Conservation (phyloP, 1,140 invertebrate species). For the Riptortus pedestris region DNA sequence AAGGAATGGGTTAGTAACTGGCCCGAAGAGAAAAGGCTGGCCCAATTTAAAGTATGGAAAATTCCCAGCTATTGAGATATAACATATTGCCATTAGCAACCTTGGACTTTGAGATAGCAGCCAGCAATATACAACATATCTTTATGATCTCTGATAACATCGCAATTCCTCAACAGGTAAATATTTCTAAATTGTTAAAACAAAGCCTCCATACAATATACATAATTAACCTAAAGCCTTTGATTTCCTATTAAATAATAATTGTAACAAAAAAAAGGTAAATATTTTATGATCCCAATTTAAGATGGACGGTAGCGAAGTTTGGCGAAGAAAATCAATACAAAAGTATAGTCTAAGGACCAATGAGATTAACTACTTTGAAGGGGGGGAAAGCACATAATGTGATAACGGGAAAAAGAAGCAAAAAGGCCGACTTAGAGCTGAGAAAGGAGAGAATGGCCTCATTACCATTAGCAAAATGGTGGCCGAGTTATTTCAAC, state of each 20-base stretch:
- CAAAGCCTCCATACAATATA: background rate
- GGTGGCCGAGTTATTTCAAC: background rate
- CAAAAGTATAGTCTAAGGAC: background rate
- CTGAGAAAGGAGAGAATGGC: background rate
- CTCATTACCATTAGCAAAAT: slow-evolving; percentile 2
- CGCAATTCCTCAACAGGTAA: background rate
- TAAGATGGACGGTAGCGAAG: background rate
- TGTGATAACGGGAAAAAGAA: background rate
- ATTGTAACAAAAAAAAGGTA: background rate
- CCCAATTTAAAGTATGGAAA: slow-evolving; percentile 2
- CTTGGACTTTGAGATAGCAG: slow-evolving; percentile 6
- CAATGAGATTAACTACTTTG: background rate
- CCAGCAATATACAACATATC: no score
- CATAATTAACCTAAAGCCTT: background rate
- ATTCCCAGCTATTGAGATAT: background rate
- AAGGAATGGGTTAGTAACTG: no score
- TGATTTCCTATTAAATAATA: background rate
- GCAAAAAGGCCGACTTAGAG: background rate
- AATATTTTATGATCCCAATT: background rate
- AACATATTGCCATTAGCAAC: background rate
- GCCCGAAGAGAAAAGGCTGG: no score
- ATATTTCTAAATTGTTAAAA: background rate
- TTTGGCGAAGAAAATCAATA: slow-evolving; percentile 3
- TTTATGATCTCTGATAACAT: background rate
- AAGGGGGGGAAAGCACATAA: background rate